Percentiles rank a stretch among this genome's conserved stretches.
These are phyloP conservation scores for Rhopalosiphum maidis DNA, from an alignment of 1,140 invertebrate genomes.

Conservation along the genomic window DNA sequence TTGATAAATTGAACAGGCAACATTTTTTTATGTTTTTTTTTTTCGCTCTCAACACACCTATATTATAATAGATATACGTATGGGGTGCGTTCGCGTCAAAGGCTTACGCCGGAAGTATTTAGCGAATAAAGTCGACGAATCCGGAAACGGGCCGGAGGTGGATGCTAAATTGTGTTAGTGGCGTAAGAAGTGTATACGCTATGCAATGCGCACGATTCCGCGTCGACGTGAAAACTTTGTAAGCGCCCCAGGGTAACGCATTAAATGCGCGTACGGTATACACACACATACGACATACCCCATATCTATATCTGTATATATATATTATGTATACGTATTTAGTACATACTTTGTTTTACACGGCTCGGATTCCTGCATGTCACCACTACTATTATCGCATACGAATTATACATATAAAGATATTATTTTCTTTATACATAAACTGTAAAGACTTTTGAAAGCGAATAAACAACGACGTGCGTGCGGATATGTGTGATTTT, in stretches of 20 bases:
- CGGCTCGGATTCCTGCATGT: not conserved
- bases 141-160: not conserved
- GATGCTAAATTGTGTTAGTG: not conserved
- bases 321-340: no score
- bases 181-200: not conserved
- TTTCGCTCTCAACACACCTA: no score
- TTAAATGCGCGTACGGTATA: not conserved
- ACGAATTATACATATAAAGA: not conserved
- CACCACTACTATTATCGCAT: not conserved
- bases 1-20: not conserved
- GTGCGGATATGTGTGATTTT: not conserved
- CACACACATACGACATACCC: not conserved
- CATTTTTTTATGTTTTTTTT: not conserved
- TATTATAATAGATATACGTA: not conserved
- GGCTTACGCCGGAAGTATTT: not conserved
- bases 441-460: not conserved
- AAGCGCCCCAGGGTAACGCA: slow-evolving; percentile 8
- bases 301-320: no score
- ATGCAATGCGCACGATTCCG: not conserved
- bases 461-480: not conserved
- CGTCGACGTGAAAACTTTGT: not conserved
- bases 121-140: not conserved
- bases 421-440: not conserved
- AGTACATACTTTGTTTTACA: not conserved
- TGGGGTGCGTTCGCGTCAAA: not conserved